Evolutionary conservation across 2,113 vertebrate species (phyloP).

Genomic region (Nestor notabilis): DNA sequence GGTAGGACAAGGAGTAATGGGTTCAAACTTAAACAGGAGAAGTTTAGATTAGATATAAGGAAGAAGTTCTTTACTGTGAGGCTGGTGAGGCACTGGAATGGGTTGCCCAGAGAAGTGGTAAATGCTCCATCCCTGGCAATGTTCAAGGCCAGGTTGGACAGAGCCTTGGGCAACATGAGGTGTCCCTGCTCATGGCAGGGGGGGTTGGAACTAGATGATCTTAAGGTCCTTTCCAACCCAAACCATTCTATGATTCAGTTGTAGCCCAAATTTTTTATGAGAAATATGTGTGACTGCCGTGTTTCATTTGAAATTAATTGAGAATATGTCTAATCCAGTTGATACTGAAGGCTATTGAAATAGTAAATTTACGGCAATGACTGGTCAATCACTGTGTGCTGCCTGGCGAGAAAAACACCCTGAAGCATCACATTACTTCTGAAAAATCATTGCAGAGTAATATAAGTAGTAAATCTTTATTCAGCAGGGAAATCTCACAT

Average conservation of each 20-base stretch:
- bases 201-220: not conserved
- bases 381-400: not conserved
- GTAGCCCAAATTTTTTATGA: not conserved
- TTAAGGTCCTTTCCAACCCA: not conserved
- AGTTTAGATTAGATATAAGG: too few species aligned
- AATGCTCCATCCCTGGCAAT: too few species aligned
- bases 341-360: not conserved
- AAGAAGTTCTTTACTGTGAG: too few species aligned
- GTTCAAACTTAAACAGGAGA: too few species aligned
- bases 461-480: not conserved
- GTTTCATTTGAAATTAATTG: not conserved
- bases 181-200: not conserved
- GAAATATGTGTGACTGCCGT: not conserved
- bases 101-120: too few species aligned
- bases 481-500: not conserved
- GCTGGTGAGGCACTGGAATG: too few species aligned
- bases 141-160: too few species aligned
- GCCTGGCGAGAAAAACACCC: not conserved
- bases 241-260: not conserved
- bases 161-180: too few species aligned
- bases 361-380: not conserved
- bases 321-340: not conserved
- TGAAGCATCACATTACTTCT: not conserved
- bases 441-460: not conserved
- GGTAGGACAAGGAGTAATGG: too few species aligned